Evolutionary conservation across 2,797 vertebrate genomes (phyloP).

Genomic region (Coregonus sp.): DNA sequence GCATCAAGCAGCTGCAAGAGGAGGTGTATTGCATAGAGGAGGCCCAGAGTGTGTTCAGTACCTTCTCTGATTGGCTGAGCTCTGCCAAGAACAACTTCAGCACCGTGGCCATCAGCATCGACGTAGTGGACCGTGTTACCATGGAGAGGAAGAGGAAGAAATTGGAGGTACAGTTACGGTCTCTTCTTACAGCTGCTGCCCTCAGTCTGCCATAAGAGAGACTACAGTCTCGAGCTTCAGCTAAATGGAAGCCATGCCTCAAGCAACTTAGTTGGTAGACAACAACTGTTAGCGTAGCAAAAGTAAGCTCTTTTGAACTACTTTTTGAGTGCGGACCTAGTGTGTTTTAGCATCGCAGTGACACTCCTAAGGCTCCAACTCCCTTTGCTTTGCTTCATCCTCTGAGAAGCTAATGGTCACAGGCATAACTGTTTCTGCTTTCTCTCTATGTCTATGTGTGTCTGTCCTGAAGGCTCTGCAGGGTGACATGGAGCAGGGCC

Average conservation of each 20-base stretch:
- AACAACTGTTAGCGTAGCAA: background rate
- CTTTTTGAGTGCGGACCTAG: background rate
- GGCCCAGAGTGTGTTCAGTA: slow-evolving; percentile 80
- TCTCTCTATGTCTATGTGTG: background rate
- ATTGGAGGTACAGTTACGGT: slow-evolving; percentile 81
- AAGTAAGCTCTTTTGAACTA: background rate
- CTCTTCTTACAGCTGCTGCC: too few species aligned
- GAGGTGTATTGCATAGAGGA: slow-evolving; percentile 89
- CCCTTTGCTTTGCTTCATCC: background rate
- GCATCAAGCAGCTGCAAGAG: slow-evolving; percentile 90
- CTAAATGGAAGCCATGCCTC: background rate
- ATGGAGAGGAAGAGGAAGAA: slow-evolving; percentile 92
- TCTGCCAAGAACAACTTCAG: slow-evolving; percentile 84
- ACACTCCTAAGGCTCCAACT: background rate
- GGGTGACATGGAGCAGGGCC: slow-evolving; percentile 89
- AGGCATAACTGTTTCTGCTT: slow-evolving; percentile 45
- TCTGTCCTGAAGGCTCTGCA: slow-evolving; percentile 72
- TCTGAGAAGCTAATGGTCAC: slow-evolving; percentile 21
- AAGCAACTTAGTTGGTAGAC: background rate
- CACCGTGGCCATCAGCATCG: slow-evolving; percentile 77
- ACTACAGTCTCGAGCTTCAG: too few species aligned
- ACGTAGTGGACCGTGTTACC: slow-evolving; percentile 79
- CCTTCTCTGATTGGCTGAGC: slow-evolving; percentile 88
- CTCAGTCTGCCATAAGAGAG: too few species aligned
- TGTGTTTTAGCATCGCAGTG: background rate